phyloP scores from a whole-genome alignment of 2,113 vertebrate genomes.

The Megaleporinus macrocephalus region DNA sequence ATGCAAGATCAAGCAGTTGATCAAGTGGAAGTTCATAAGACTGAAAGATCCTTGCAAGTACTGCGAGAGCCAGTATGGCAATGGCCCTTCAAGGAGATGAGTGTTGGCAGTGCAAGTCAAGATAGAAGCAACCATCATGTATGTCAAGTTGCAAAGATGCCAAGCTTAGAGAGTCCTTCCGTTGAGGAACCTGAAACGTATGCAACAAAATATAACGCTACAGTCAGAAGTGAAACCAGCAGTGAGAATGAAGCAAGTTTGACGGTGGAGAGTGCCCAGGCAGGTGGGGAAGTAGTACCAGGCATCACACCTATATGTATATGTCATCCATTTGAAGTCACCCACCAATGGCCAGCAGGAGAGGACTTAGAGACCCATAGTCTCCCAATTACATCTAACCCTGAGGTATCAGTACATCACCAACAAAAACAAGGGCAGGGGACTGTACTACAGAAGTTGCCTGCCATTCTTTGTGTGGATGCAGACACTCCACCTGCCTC shows the following conservation, averaged over 20 bases:
- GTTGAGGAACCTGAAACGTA: slow-evolving; percentile 30
- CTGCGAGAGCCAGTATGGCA: slow-evolving; percentile 8
- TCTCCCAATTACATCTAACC: slow-evolving; percentile 33
- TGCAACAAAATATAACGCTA: not conserved
- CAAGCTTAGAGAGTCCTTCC: not conserved
- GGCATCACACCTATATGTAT: slow-evolving; percentile 29
- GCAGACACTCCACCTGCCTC: slow-evolving; percentile 11
- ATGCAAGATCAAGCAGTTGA: slow-evolving; percentile 14
- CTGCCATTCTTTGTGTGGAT: slow-evolving; percentile 44
- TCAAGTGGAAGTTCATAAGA: not conserved
- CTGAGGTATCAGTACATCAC: slow-evolving; percentile 23
- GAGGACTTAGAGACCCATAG: slow-evolving; percentile 43
- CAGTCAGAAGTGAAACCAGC: slow-evolving; percentile 30
- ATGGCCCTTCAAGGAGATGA: not conserved
- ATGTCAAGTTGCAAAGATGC: not conserved
- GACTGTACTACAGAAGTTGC: slow-evolving; percentile 35
- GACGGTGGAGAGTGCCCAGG: slow-evolving; percentile 13
- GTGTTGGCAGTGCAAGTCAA: slow-evolving; percentile 7
- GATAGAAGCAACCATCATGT: not conserved
- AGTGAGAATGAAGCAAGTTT: slow-evolving; percentile 1
- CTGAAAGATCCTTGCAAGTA: not conserved
- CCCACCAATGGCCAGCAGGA: slow-evolving; percentile 33
- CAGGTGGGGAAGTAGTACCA: slow-evolving; percentile 49
- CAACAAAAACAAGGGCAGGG: slow-evolving; percentile 22
- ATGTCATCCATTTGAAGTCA: slow-evolving; percentile 29